Conservation (phyloP, 92 coral and sea anemone species). For the Palythoa caribaeorum region DNA sequence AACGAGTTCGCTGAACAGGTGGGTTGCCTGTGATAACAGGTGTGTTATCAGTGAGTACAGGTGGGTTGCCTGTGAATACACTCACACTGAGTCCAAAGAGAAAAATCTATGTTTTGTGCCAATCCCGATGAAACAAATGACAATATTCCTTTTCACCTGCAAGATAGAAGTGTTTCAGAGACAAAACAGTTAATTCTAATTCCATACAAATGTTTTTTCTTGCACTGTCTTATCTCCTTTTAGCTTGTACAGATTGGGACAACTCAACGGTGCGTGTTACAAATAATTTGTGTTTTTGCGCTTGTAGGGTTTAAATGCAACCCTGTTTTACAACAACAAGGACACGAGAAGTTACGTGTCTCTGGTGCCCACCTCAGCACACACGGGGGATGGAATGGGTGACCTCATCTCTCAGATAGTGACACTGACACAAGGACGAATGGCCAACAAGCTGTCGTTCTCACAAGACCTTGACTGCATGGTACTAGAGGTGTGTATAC, state of each 20-base stretch:
- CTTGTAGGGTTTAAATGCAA: conserved; percentile 87
- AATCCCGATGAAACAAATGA: no score
- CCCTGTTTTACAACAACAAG: conserved; percentile 87
- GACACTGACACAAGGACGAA: conserved; percentile 83
- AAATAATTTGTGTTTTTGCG: neutral
- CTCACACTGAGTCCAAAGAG: no score
- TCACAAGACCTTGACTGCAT: conserved; percentile 92
- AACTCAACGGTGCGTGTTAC: neutral
- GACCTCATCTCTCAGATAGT: conserved; percentile 95
- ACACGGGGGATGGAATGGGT: conserved; percentile 99
- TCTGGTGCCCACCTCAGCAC: conserved; percentile 96
- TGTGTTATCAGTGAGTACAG: no score
- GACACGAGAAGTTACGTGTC: conserved; percentile 94
- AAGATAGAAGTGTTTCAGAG: no score
- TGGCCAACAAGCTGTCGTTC: conserved; percentile 87
- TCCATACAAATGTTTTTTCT: no score
- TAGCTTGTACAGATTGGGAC: neutral
- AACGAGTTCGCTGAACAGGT: conserved; percentile 98
- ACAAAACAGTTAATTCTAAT: no score
- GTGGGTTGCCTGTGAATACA: no score
- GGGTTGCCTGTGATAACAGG: neutral
- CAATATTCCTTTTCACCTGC: no score
- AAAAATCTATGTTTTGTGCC: no score
- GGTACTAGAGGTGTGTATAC: conserved; percentile 85
- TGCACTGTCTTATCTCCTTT: no score